Percentiles rank a stretch among this genome's conserved stretches.
Evolutionary conservation across 2,888 invertebrate species (phyloP).

Genomic region (Drosophila pegasa): DNA sequence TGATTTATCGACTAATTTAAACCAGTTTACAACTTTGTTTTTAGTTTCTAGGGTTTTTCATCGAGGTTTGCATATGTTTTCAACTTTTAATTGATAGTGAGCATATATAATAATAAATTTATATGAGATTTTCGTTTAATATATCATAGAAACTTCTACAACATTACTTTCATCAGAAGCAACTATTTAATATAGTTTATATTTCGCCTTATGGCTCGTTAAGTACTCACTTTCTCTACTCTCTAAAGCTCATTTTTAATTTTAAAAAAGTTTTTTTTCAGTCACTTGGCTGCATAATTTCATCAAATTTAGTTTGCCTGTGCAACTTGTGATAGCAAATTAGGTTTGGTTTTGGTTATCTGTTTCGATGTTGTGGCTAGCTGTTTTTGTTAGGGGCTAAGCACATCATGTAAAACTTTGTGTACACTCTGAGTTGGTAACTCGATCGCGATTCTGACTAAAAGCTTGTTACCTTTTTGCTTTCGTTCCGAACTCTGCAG

Average conservation of each 20-base stretch:
- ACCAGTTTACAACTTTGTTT: conserved; percentile 3
- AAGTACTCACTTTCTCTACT: not conserved
- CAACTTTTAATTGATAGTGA: not conserved
- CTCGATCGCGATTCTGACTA: not conserved
- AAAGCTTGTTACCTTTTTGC: not conserved
- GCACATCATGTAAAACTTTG: not conserved
- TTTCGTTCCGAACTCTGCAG: not conserved
- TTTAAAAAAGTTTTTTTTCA: not conserved
- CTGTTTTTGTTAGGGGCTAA: not conserved
- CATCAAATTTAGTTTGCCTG: not conserved
- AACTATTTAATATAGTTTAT: not conserved
- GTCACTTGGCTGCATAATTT: not conserved
- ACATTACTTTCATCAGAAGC: not conserved
- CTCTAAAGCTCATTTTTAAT: not conserved
- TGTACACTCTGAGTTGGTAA: not conserved
- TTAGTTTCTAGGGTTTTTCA: not conserved
- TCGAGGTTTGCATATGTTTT: not conserved
- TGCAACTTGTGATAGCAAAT: not conserved
- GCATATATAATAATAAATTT: not conserved
- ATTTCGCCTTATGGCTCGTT: not conserved
- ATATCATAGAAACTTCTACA: not conserved
- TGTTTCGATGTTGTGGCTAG: not conserved
- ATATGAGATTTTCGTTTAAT: not conserved
- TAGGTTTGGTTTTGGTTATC: not conserved
- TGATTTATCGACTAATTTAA: not conserved